Conservation (phyloP, 2,888 invertebrate genomes). For the Eupithecia tripunctaria region DNA sequence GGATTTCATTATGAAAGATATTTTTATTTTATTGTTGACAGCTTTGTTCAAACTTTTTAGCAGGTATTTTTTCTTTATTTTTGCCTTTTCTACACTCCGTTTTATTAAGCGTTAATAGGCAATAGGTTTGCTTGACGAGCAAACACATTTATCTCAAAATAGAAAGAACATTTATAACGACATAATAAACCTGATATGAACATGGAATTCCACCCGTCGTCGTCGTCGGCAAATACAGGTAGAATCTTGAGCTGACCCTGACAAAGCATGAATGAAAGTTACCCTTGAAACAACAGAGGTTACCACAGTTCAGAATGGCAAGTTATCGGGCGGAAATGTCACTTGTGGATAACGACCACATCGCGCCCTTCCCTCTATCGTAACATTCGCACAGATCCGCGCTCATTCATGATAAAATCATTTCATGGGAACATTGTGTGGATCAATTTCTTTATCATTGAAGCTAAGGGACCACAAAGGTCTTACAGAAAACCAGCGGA, state of each 20-base stretch:
- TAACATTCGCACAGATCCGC: constrained; percentile 37
- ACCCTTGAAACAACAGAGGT: constrained; percentile 36
- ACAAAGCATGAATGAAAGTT: constrained; percentile 33
- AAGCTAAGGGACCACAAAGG: too few relatives aligned
- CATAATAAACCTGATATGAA: too few relatives aligned
- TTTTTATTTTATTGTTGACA: neutral
- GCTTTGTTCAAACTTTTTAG: neutral
- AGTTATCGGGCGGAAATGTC: constrained; percentile 78
- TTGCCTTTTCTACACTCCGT: neutral
- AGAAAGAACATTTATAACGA: too few relatives aligned
- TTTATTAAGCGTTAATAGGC: neutral
- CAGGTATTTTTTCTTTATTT: neutral
- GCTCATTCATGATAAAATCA: constrained; percentile 17
- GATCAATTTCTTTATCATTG: too few relatives aligned
- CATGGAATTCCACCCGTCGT: neutral
- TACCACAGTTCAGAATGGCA: constrained; percentile 37
- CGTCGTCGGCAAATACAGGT: neutral
- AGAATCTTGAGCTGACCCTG: constrained; percentile 10
- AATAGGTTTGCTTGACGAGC: neutral
- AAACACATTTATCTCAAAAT: neutral
- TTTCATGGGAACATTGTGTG: constrained; percentile 18
- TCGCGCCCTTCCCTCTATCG: constrained; percentile 61
- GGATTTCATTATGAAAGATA: constrained; percentile 2
- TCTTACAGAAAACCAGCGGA: too few relatives aligned
- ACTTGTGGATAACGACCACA: constrained; percentile 65